Evolutionary conservation across 2,113 vertebrate species (phyloP).

Genomic region (Sinocyclocheilus rhinocerous): DNA sequence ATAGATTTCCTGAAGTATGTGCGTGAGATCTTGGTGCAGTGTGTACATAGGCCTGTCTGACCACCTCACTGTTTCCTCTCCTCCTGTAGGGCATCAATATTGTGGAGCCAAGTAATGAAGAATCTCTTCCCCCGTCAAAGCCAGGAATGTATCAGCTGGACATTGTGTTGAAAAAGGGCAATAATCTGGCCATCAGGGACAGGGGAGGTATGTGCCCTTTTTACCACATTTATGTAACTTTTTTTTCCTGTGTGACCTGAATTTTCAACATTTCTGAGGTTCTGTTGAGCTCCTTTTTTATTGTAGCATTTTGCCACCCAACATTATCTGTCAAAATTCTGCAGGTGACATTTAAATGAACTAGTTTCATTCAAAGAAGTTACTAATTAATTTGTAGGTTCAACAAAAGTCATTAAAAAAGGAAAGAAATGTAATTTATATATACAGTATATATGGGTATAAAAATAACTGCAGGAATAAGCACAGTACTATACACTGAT

Average conservation of each 20-base stretch:
- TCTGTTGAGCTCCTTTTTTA: not conserved
- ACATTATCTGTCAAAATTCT: not conserved
- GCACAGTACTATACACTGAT: not conserved
- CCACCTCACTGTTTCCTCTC: constrained; percentile 39
- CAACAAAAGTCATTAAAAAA: not conserved
- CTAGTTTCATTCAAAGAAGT: not conserved
- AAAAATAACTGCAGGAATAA: not conserved
- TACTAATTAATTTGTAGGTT: not conserved
- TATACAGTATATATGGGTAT: not conserved
- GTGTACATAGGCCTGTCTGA: not conserved
- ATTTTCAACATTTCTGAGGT: not conserved
- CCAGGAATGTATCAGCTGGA: constrained; percentile 93
- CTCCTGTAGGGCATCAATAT: constrained; percentile 79
- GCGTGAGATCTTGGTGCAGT: not conserved
- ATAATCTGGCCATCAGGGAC: constrained; percentile 90
- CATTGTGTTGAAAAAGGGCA: constrained; percentile 87
- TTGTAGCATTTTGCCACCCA: not conserved
- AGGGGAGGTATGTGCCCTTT: constrained; percentile 83
- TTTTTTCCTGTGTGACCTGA: not conserved
- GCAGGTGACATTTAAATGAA: not conserved
- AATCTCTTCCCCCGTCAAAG: constrained; percentile 70
- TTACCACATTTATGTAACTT: not conserved
- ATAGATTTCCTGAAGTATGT: not conserved
- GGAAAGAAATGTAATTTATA: not conserved
- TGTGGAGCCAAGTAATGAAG: constrained; percentile 84